Percentiles rank a stretch among this genome's conserved stretches.
These are phyloP conservation scores for Baronia brevicornis DNA, from an alignment of 2,888 invertebrate genomes.

Conservation along the genomic window DNA sequence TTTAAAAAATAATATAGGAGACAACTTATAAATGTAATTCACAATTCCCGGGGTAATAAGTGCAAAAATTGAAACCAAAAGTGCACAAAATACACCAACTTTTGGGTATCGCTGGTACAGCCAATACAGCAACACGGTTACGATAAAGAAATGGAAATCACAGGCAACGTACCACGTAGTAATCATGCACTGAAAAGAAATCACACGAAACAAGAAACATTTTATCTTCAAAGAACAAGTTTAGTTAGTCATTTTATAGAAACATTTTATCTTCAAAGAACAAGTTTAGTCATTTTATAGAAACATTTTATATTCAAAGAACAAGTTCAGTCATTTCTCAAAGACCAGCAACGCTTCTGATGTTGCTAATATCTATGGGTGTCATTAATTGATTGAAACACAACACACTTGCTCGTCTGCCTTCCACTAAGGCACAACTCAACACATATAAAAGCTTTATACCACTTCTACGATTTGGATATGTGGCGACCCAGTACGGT, in stretches of 20 bases:
- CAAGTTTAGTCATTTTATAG: no score
- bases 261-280: neutral
- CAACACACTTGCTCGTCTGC: no score
- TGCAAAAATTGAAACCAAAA: constrained; percentile 46
- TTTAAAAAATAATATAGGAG: constrained; percentile 73
- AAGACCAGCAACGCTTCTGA: no score
- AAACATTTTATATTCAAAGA: no score
- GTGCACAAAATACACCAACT: constrained; percentile 48
- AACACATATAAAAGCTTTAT: no score
- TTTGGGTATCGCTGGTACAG: constrained; percentile 52
- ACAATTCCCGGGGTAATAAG: constrained; percentile 68
- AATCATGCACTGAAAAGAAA: constrained; percentile 75
- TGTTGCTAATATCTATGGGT: no score
- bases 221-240: neutral
- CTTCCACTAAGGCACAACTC: no score
- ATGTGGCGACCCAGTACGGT: no score
- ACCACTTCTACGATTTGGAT: no score
- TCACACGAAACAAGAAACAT: constrained; percentile 1
- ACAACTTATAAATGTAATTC: constrained; percentile 62
- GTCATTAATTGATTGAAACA: no score
- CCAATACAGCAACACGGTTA: constrained; percentile 67
- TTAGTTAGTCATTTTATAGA: neutral
- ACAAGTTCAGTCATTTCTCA: no score
- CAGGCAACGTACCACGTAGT: constrained; percentile 82
- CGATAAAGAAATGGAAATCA: constrained; percentile 80